Percentiles rank a stretch among this genome's conserved stretches.
Conservation (phyloP, 64 coral and sea anemone genomes). For the Dendrophyllia cribrosa region DNA sequence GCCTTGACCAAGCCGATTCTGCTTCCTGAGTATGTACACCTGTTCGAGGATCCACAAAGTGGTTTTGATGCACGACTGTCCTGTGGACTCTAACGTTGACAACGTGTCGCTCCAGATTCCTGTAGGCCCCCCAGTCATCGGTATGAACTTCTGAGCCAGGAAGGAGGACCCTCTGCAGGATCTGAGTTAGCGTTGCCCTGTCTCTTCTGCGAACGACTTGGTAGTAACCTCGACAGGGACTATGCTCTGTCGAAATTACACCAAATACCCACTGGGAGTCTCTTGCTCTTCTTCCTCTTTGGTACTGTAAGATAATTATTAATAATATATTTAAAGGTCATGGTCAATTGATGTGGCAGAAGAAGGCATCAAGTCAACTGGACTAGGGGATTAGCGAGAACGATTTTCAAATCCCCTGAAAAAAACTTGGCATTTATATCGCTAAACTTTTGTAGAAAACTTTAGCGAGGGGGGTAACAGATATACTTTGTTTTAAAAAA, state of each 20-base stretch:
- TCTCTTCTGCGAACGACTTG: conserved; percentile 24
- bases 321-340: no score
- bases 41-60: conserved; percentile 33
- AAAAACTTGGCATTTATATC: no score
- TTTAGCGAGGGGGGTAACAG: neutral
- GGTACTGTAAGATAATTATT: neutral
- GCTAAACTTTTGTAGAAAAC: neutral
- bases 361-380: neutral
- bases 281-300: conserved; percentile 19
- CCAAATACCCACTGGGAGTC: conserved; percentile 1
- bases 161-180: conserved; percentile 12
- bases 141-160: conserved; percentile 27
- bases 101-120: neutral
- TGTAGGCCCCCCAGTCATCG: conserved; percentile 35
- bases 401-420: no score
- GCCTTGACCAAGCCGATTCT: conserved; percentile 23
- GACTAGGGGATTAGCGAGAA: neutral
- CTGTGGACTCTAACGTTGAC: no score
- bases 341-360: no score
- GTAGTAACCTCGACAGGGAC: conserved; percentile 11
- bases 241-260: conserved; percentile 4
- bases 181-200: neutral
- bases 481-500: no score
- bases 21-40: conserved; percentile 26
- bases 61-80: neutral